phyloP scores from a whole-genome alignment of 1,140 invertebrate genomes.

The Whitmania pigra region DNA sequence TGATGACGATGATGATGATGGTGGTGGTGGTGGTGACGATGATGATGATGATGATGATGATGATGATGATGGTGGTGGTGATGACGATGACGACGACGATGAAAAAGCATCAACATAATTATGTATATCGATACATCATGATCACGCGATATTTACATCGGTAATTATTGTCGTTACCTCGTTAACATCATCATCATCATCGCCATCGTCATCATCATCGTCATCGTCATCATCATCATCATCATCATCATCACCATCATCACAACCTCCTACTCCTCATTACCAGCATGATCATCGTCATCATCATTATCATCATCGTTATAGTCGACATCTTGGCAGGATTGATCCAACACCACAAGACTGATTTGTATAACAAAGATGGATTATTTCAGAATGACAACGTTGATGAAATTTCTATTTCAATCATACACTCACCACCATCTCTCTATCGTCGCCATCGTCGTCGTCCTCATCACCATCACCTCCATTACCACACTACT shows the following conservation, averaged over 20 bases:
- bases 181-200: constrained; percentile 5
- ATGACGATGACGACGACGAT: no score
- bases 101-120: no score
- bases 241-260: constrained; percentile 10
- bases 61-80: no score
- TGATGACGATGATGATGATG: no score
- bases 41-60: no score
- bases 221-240: constrained; percentile 11
- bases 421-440: background rate
- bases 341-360: background rate
- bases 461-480: background rate
- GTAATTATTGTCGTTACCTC: background rate
- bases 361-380: no score
- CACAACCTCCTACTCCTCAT: no score
- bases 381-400: no score
- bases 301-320: constrained; percentile 7
- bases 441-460: background rate
- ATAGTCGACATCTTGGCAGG: background rate
- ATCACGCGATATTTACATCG: no score
- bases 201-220: no score
- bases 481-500: background rate
- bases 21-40: no score
- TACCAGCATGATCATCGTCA: background rate
- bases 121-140: no score
- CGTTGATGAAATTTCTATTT: background rate